phyloP scores from a whole-genome alignment of 2,888 invertebrate genomes.

The Nasonia oneida region DNA sequence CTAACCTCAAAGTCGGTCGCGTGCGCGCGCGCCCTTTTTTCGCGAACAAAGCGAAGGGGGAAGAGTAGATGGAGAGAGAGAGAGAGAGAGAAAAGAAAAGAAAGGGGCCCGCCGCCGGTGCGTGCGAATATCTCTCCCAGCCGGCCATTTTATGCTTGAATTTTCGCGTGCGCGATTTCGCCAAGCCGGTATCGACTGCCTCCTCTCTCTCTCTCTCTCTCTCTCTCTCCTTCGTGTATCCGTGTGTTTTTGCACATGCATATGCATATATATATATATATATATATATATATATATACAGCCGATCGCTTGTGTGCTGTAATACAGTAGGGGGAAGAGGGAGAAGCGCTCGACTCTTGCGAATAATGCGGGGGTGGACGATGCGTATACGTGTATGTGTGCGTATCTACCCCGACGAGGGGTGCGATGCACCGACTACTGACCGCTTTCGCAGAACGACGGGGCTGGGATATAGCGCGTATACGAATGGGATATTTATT shows the following conservation, averaged over 20 bases:
- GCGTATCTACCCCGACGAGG: not conserved
- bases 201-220: not conserved
- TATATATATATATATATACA: not conserved
- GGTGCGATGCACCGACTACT: slow-evolving; percentile 9
- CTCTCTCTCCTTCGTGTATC: not conserved
- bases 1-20: slow-evolving; percentile 51
- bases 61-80: not conserved
- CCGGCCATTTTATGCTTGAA: slow-evolving; percentile 58
- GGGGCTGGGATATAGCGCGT: no score
- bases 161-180: slow-evolving; percentile 49
- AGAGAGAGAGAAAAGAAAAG: slow-evolving; percentile 7
- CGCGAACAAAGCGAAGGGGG: not conserved
- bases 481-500: not conserved
- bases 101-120: not conserved
- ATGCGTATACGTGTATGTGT: not conserved
- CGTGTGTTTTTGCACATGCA: not conserved
- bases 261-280: not conserved
- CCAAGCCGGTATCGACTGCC: slow-evolving; percentile 56
- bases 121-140: slow-evolving; percentile 11
- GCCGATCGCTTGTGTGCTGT: not conserved
- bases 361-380: not conserved
- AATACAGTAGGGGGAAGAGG: not conserved
- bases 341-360: not conserved
- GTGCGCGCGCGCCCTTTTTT: slow-evolving; percentile 42
- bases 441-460: not conserved